Evolutionary conservation across 2,888 invertebrate species (phyloP), one percentile per base, ranked within the genome.

Genomic region (Operophtera brumata): DNA sequence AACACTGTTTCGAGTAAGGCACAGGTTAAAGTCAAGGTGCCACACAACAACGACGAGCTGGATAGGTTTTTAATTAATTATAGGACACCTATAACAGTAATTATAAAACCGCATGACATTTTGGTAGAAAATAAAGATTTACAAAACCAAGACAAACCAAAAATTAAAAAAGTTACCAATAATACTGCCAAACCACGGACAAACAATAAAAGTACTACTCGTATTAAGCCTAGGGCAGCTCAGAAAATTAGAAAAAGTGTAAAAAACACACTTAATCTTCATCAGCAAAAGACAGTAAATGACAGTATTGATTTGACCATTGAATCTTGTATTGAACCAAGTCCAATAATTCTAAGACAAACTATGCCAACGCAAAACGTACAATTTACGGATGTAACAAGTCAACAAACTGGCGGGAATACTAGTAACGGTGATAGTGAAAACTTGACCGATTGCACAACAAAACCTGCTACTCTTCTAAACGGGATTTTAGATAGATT

Each of bases 401-500:
- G 30, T 8, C 7, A 30, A 7, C 7, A 7, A 30, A 30, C 5
- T 7, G 30, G 30, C 8, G 30, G 9, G 9, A 9, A 30, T 30
- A 30, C 20, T 20, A 20, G 20, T 20, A 30, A 30, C 30, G 6
- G 30, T 30, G 7, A 30, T 30, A 30, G n/a, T n/a, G 14, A 6
- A 13, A 42, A 45, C 30, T 11, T 34, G 12, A 12, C 10, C 20
- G 37, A 43, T 9, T 6, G 5, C n/a, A 40, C 36, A 44, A 30
- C n/a, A 8, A 8, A 3, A 13, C 14, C 9, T 13, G 8, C 13
- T 36, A 37, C 26, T 7, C 13, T 46, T 11, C 36, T 49, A 25
- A 11, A 20, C 5, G 44, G 5, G 6, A 49, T 61, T 42, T 37
- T 53, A n/a, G 28, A 32, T 8, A 43, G 39, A 20, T 52, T 57